These are phyloP conservation scores for Metacarcinus magister DNA, from an alignment of 2,888 invertebrate species.

Conservation along the genomic window DNA sequence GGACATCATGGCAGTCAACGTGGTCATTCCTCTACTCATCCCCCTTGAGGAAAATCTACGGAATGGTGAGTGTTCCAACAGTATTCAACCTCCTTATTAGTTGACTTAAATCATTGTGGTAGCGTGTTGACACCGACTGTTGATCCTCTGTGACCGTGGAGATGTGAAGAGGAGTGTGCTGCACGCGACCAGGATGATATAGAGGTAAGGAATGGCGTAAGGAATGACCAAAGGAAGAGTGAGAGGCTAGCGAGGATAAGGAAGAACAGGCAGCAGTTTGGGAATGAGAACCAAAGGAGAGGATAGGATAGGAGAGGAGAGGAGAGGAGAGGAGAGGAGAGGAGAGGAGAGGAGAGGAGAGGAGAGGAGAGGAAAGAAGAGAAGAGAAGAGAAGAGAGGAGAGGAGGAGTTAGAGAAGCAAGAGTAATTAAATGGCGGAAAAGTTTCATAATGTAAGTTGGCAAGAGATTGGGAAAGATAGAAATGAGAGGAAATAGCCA, in stretches of 20 bases:
- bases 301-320: background rate
- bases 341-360: background rate
- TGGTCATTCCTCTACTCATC: constrained; percentile 9
- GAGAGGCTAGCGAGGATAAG: background rate
- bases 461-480: background rate
- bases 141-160: background rate
- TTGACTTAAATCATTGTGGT: background rate
- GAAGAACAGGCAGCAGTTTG: background rate
- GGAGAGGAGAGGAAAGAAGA: background rate
- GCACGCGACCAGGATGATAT: background rate
- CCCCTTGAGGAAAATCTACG: background rate
- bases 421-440: background rate
- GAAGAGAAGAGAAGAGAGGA: background rate
- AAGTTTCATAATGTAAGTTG: background rate
- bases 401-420: too few species aligned
- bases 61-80: background rate
- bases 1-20: background rate
- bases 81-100: background rate
- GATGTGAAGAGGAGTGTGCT: background rate
- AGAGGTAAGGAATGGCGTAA: background rate
- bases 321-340: background rate
- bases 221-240: background rate
- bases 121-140: too few species aligned
- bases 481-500: background rate
- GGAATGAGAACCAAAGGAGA: background rate